Base-by-base conservation (phyloP, 64 coral and sea anemone genomes). In the Actinia tenebrosa region DNA sequence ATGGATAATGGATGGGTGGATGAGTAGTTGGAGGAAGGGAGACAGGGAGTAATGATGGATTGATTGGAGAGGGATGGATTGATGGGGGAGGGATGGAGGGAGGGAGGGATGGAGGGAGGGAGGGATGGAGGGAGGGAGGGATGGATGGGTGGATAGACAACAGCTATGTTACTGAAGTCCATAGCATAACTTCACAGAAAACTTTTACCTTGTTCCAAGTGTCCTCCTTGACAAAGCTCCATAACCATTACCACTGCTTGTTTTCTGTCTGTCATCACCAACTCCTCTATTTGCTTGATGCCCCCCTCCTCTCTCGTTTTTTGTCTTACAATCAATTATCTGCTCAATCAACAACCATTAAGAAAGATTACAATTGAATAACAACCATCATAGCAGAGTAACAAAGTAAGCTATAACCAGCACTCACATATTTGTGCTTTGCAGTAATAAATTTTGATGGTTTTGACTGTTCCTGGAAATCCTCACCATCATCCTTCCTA, bases 271-370 rank as follows among this genome's bases (percentile, higher is more conserved):
- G 16, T 43, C 58, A 60, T 83, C 69, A 22, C 6, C 59, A 16
- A 11, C 79, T 17, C 81, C 66, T 61, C 45, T 85, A 79, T 56
- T 88, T 86, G 60, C 80, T 78, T 71, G 58, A 44, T 60, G 86
- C 58, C 63, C 53, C 16, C 56, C 56, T 84, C 68, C 88, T 50
- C 45, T 82, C 37, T 53, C 64, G 82, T 91, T 88, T 86, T 91
- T 94, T 23, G 86, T 94, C 87, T 94, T 91, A 8, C 89, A 91
- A 58, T 94, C 89, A 79, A 90, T 87, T 13, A 94, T 61, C 93
- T 94, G 20, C 45, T 47, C 75, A 68, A 19, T 17, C 44, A 87
- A 23, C 64, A 20, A 80, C 42, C 23, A 75, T 75, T 11, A 75
- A 18, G 5, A 69, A 23, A 69, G 7, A 69, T 7, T 22, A 25